These are phyloP conservation scores for Steinernema hermaphroditum DNA, from an alignment of 2,888 invertebrate species.

Conservation along the genomic window DNA sequence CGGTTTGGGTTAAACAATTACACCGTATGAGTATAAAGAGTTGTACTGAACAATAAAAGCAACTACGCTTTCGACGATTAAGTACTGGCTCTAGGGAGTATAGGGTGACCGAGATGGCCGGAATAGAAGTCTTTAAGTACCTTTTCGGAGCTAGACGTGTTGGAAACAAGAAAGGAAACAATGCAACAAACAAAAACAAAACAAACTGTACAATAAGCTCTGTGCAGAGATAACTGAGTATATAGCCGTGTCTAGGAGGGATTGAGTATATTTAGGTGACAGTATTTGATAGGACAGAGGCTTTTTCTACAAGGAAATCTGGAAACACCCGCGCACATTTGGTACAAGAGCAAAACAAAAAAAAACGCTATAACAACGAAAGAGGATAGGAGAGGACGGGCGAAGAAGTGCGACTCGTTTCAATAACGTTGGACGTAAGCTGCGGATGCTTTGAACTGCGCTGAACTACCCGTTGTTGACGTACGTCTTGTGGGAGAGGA, in stretches of 20 bases:
- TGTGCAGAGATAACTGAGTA: neutral
- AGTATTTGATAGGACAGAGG: neutral
- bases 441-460: too few species aligned
- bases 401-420: neutral
- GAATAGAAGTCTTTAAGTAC: slow-evolving; percentile 5
- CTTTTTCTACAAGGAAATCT: neutral
- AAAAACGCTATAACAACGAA: neutral
- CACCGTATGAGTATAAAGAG: too few species aligned
- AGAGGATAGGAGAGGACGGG: neutral
- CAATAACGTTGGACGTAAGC: too few species aligned
- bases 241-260: neutral
- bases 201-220: slow-evolving; percentile 20
- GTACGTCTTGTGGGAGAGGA: slow-evolving; percentile 14
- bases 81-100: neutral
- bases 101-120: neutral
- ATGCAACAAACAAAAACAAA: neutral
- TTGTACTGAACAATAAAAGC: too few species aligned
- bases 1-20: too few species aligned
- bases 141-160: neutral
- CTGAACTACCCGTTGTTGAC: slow-evolving; percentile 13
- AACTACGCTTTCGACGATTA: neutral
- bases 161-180: neutral
- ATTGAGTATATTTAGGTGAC: neutral
- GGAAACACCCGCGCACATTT: neutral
- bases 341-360: neutral